Base-by-base conservation (phyloP, 2,888 invertebrate genomes). In the Ganaspis brasiliensis region DNA sequence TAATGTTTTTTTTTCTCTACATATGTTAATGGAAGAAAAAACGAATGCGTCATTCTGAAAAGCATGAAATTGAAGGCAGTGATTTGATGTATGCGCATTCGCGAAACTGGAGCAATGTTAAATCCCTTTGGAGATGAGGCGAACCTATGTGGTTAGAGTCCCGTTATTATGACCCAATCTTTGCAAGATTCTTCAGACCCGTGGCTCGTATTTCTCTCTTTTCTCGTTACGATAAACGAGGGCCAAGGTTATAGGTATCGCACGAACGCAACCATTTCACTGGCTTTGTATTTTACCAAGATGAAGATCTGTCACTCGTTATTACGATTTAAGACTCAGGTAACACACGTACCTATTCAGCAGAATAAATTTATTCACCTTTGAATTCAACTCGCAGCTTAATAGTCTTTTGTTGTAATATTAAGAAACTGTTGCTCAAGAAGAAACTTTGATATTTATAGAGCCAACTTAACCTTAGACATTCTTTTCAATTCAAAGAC, bases 121-220 rank as follows among this genome's bases (percentile, higher is more conserved):
- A 63, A 63, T 63, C 63, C 24, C 24, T 45, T 8, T 67, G 21
- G 12, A 40, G 63, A 40, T 40, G 63, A 61, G 35, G 61, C 21
- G 67, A 67, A 67, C 67, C 21, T 67, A 40, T 21, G 40, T 24
- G 67, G 67, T 40, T 67, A 67, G 24, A 63, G 67, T 67, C 67
- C 67, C 67, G 67, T 24, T 67, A 67, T 67, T 40, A 10, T 67
- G 67, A 45, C 67, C 67, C 40, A 45, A 67, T 24, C 67, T 67
- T 67, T 67, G 19, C 24, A 19, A 45, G 21, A 45, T 67, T 45
- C 45, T 67, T 14, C 21, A 57, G 57, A 24, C 26, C 24, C n/a
- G n/a, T 40, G 40, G 24, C 40, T 67, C n/a, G 67, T 63, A 63
- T 63, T 21, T 63, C 63, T 37, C 12, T 40, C 1, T 24, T 67